These are phyloP conservation scores for Corapipo altera DNA, from an alignment of 2,113 vertebrate species.

Conservation along the genomic window DNA sequence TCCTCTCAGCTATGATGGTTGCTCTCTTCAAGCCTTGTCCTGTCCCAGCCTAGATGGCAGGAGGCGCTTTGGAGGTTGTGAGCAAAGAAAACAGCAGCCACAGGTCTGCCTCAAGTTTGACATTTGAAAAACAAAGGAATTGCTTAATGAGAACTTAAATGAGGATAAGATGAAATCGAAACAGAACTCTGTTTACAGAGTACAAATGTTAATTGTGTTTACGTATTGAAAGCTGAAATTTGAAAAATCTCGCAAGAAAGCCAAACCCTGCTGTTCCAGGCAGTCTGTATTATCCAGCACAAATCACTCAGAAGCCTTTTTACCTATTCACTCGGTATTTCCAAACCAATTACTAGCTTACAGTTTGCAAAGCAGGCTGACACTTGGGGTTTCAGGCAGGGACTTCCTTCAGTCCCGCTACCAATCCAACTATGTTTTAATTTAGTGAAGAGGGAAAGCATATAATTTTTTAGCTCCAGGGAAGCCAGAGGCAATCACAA, in stretches of 20 bases:
- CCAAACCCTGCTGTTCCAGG: not conserved
- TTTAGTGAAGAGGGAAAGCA: slow-evolving; percentile 74
- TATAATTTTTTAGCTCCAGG: slow-evolving; percentile 69
- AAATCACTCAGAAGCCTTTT: slow-evolving; percentile 56
- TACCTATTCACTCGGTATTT: slow-evolving; percentile 65
- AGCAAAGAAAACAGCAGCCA: rapidly evolving
- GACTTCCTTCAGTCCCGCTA: slow-evolving; percentile 63
- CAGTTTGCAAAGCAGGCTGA: slow-evolving; percentile 66
- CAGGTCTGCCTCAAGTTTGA: not conserved
- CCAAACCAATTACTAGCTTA: slow-evolving; percentile 72
- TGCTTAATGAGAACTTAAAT: not conserved
- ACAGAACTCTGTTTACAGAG: not conserved
- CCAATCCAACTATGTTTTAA: slow-evolving; percentile 71
- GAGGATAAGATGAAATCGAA: not conserved
- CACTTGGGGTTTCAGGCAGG: slow-evolving; percentile 57
- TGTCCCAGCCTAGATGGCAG: not conserved
- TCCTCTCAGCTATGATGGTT: not conserved
- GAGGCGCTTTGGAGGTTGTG: not conserved
- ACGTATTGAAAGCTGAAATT: not conserved
- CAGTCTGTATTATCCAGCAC: not conserved
- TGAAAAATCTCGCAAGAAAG: not conserved
- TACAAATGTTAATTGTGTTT: slow-evolving; percentile 34
- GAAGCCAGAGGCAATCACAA: slow-evolving; percentile 70
- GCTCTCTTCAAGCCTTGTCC: not conserved
- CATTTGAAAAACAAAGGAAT: slow-evolving; percentile 18